Base-by-base conservation (phyloP, 2,797 vertebrate species). In the Acipenser oxyrinchus region DNA sequence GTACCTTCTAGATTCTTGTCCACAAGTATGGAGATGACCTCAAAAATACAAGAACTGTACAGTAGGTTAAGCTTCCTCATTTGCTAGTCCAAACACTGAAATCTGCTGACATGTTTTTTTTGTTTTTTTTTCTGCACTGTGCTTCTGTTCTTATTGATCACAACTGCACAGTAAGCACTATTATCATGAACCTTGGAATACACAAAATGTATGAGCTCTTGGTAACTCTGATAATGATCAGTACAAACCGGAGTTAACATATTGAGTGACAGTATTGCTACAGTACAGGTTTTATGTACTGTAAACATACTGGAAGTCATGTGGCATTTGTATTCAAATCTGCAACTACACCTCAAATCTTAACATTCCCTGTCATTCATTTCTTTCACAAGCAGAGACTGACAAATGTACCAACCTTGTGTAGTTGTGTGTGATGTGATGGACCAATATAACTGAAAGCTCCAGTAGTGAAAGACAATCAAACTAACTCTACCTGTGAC, bases 161-260 rank as follows among this genome's bases (percentile, higher is more conserved):
- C 51, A 58, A 57, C 48, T 65, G 69, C 71, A 48, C 65, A 6
- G 67, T 76, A 74, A 75, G 76, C 78, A 51, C 48, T 68, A 58
- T 66, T 59, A 63, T 65, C 65, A 66, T 48, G 51, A 59, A 65
- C 60, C 62, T 63, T 63, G 59, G 52, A 11, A 63, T 6, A 10
- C n/a, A 57, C 65, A 48, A 18, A 5, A 58, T 6, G 55, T n/a
- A 8, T 50, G 69, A 66, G 73, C 69, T 62, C 60, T 62, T 62
- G 68, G 63, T 65, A 74, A 71, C 70, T 64, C 18, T 6, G 12
- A 10, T 7, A 65, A 65, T 64, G 53, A 2, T 13, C 6, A 15
- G 37, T 48, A 48, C 48, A 10, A 63, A 62, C 11, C 3, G 8
- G 8, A 60, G 60, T 10, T 23, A 8, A 59, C 3, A 13, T 18